A percentile compares a stretch with the other conserved stretches of the same genome.
phyloP scores from a whole-genome alignment of 2,888 invertebrate species.

The Epistrophe grossulariae region DNA sequence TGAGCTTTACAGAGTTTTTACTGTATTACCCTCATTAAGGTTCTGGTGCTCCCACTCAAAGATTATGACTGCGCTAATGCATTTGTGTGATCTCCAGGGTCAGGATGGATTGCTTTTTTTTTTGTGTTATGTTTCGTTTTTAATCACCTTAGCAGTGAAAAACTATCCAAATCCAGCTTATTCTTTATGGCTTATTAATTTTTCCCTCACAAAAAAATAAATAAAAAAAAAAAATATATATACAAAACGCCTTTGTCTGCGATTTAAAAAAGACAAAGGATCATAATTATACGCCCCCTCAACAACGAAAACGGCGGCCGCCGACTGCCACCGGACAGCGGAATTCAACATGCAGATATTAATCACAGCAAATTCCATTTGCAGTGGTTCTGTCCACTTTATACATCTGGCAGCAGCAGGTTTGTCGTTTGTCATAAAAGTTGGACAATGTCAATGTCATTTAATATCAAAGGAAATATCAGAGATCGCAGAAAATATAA shows the following conservation, averaged over 20 bases:
- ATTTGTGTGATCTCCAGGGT: conserved; percentile 51
- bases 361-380: conserved; percentile 49
- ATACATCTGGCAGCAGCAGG: conserved; percentile 18
- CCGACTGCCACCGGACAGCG: background rate
- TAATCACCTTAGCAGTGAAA: conserved; percentile 40
- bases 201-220: conserved; percentile 7
- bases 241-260: conserved; percentile 54
- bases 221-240: background rate
- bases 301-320: conserved; percentile 8
- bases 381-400: conserved; percentile 23
- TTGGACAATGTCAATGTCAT: conserved; percentile 72
- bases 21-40: conserved; percentile 52
- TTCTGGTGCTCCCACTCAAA: conserved; percentile 45
- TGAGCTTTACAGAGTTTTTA: background rate
- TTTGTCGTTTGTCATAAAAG: conserved; percentile 64
- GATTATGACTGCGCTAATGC: conserved; percentile 50
- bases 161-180: conserved; percentile 41
- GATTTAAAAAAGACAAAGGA: conserved; percentile 59
- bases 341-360: conserved; percentile 35
- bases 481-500: conserved; percentile 25
- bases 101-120: conserved; percentile 48
- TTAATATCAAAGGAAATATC: conserved; percentile 34
- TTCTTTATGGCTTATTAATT: conserved; percentile 65
- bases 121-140: background rate
- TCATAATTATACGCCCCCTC: conserved; percentile 71